Percentiles rank a stretch among this genome's conserved stretches.
These are phyloP conservation scores for Meandrina meandrites DNA, from an alignment of 92 coral and sea anemone species.

Conservation along the genomic window DNA sequence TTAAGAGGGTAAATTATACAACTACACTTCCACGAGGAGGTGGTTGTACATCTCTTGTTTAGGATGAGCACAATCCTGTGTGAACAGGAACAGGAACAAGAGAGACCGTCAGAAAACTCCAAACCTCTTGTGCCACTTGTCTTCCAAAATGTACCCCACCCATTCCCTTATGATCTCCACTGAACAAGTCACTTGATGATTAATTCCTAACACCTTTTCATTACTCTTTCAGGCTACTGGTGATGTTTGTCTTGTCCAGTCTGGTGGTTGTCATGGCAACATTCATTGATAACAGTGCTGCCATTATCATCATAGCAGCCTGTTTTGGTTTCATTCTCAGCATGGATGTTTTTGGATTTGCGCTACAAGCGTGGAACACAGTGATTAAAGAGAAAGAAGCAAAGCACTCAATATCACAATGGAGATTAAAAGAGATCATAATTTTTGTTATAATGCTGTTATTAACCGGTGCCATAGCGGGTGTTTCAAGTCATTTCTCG, in stretches of 20 bases:
- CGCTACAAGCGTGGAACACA: constrained; percentile 19
- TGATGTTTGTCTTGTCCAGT: constrained; percentile 76
- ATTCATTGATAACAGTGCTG: constrained; percentile 68
- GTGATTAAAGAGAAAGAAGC: background rate
- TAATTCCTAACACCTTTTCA: background rate
- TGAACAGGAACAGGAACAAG: too few species aligned
- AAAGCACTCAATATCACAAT: constrained; percentile 18
- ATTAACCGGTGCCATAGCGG: constrained; percentile 44
- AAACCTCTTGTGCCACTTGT: background rate
- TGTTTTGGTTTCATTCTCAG: constrained; percentile 81
- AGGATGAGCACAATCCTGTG: too few species aligned
- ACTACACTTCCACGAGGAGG: too few species aligned
- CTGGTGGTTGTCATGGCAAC: constrained; percentile 69
- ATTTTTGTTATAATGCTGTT: constrained; percentile 56
- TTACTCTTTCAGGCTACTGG: constrained; percentile 58
- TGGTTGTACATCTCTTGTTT: too few species aligned
- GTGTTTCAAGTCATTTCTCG: constrained; percentile 67
- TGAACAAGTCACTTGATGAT: background rate
- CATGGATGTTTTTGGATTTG: constrained; percentile 73
- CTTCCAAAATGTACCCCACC: background rate
- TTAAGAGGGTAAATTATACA: too few species aligned
- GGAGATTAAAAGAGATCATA: constrained; percentile 59
- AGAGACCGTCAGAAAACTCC: too few species aligned
- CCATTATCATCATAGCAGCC: constrained; percentile 51
- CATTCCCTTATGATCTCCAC: background rate